A percentile compares a stretch with the other conserved stretches of the same genome.
Evolutionary conservation across 2,113 vertebrate genomes (phyloP).

Genomic region (Trematocara variabile): DNA sequence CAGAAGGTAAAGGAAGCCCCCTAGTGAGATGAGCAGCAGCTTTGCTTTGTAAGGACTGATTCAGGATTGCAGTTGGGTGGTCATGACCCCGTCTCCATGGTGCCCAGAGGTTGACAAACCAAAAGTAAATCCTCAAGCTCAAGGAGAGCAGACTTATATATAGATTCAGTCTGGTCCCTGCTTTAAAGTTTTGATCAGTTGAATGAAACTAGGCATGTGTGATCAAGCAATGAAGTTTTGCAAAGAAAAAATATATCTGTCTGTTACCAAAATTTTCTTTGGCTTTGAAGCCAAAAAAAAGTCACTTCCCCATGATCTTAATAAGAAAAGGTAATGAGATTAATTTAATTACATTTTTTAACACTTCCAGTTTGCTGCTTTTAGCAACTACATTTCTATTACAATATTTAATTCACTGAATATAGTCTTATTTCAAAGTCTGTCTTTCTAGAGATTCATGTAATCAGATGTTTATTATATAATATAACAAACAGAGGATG

Average conservation of each 20-base stretch:
- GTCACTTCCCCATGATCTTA: neutral
- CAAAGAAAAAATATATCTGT: neutral
- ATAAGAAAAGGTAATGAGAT: neutral
- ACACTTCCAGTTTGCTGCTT: neutral
- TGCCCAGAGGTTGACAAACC: conserved; percentile 46
- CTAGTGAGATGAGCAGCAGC: conserved; percentile 22
- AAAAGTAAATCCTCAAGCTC: conserved; percentile 47
- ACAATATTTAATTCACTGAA: neutral
- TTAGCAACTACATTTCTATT: neutral
- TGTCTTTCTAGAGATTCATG: neutral
- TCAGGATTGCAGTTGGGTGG: conserved; percentile 10
- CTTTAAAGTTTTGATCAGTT: conserved; percentile 10
- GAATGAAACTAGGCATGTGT: conserved; percentile 4
- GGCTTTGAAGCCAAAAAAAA: neutral
- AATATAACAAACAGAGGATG: neutral
- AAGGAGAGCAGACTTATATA: conserved; percentile 34
- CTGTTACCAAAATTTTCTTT: neutral
- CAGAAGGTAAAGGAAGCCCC: conserved; percentile 3
- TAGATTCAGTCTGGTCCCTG: conserved; percentile 49
- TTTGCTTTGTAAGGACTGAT: conserved; percentile 20
- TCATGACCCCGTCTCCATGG: conserved; percentile 46
- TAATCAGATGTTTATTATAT: neutral
- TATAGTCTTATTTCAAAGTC: neutral
- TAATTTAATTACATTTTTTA: neutral
- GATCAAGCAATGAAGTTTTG: neutral